phyloP scores from a whole-genome alignment of 2,797 vertebrate species.

The Rhynchotus rufescens region DNA sequence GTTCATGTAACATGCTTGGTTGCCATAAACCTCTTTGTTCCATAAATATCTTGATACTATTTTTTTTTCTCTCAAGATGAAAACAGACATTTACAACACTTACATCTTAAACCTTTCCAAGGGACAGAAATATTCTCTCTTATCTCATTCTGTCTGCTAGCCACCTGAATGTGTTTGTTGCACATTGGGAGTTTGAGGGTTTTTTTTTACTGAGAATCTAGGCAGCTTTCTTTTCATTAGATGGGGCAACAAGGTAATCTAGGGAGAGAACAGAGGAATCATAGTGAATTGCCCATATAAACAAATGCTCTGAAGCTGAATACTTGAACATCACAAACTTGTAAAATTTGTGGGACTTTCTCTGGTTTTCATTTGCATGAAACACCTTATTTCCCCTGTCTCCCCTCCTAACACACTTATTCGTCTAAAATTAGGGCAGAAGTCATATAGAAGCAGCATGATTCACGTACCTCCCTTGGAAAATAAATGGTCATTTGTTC shows the following conservation, averaged over 20 bases:
- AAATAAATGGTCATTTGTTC: constrained; percentile 20
- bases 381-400: background rate
- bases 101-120: background rate
- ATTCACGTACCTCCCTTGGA: constrained; percentile 35
- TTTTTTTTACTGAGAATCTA: background rate
- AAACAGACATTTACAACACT: background rate
- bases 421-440: constrained; percentile 21
- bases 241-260: background rate
- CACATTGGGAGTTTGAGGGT: background rate
- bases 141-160: background rate
- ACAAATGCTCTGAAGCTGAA: background rate
- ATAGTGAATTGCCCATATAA: background rate
- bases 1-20: background rate
- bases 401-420: background rate
- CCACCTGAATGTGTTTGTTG: background rate
- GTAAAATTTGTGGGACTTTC: background rate
- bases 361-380: background rate
- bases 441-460: constrained; percentile 27
- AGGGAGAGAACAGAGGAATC: background rate
- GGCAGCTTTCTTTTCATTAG: background rate
- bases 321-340: background rate
- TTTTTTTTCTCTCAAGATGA: background rate
- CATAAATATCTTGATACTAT: background rate
- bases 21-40: background rate
- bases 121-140: background rate